phyloP scores from a whole-genome alignment of 1,140 invertebrate species.

The Achatina immaculata region DNA sequence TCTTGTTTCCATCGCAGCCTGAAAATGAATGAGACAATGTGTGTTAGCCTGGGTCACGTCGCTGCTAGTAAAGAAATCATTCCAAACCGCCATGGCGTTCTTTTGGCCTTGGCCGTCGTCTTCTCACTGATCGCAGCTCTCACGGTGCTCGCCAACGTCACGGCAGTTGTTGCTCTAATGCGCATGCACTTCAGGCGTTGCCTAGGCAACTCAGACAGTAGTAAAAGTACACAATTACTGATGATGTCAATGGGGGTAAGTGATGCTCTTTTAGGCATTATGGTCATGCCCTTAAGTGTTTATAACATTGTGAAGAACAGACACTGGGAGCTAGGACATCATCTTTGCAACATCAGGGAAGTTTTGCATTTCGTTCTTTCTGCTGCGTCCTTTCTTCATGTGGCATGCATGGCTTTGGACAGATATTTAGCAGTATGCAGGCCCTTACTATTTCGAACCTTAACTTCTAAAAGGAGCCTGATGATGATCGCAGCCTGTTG shows the following conservation, averaged over 20 bases:
- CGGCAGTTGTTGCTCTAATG: not conserved
- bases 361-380: not conserved
- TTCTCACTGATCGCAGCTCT: not conserved
- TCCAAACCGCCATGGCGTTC: not conserved
- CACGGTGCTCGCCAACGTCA: not conserved
- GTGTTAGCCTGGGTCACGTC: not conserved
- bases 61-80: not conserved
- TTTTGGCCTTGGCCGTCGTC: not conserved
- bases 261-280: not conserved
- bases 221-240: not conserved
- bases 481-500: not conserved
- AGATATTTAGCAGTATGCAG: conserved; percentile 16
- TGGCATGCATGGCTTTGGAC: conserved; percentile 17
- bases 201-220: not conserved
- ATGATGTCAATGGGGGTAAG: conserved; percentile 14
- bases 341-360: not conserved
- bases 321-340: not conserved
- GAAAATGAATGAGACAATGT: not conserved
- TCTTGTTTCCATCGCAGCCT: no score
- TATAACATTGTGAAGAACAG: conserved; percentile 3
- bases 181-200: not conserved
- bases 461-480: not conserved
- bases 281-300: conserved; percentile 13
- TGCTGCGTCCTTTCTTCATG: conserved; percentile 19
- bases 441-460: not conserved